Evolutionary conservation across 2,113 vertebrate genomes (phyloP), one percentile per base, ranked within the genome.

Genomic region (Urocynchramus pylzowi): DNA sequence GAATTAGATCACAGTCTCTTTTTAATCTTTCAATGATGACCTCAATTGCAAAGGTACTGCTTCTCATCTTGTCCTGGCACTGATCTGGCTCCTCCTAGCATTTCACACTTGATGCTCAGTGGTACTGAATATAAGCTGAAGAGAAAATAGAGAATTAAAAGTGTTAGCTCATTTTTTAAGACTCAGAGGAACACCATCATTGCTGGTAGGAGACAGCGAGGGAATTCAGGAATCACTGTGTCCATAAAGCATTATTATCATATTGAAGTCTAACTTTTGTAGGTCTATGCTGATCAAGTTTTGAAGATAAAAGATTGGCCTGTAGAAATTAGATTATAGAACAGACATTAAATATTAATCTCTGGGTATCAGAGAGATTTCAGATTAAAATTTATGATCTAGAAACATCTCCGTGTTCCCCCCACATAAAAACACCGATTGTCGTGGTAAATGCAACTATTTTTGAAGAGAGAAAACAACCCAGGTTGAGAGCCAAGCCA

Each of bases 311-410:
- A 96, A 96, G 91, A 80, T 50, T 85, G 77, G 84, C 81, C 78
- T 83, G 69, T 94, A 85, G 95, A 96, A 96, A 88, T 83, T 45
- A 77, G 68, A 76, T 69, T 84, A 76, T 27, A 75, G 77, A 89
- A 65, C 65, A 93, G n/a, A 35, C 17, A 90, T 97, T 93, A 96
- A 96, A 94, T 96, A 96, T 96, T 97, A 95, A 96, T 95, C 79
- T 75, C 78, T 21, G 16, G 30, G 47, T 70, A 88, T 64, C 85
- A 57, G 82, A 44, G 93, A 95, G 91, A 74, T 74, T 90, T 80
- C 0, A 0, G 81, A 95, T 97, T 97, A 94, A 96, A 95, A 96
- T 95, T 94, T 65, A 96, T 96, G 93, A 88, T 94, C 45, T 56
- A 42, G 93, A 28, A 84, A 80, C 7, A 0, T 47, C 75, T 59